These are phyloP conservation scores for Ptilonorhynchus violaceus DNA, from an alignment of 2,113 vertebrate genomes.

Conservation along the genomic window DNA sequence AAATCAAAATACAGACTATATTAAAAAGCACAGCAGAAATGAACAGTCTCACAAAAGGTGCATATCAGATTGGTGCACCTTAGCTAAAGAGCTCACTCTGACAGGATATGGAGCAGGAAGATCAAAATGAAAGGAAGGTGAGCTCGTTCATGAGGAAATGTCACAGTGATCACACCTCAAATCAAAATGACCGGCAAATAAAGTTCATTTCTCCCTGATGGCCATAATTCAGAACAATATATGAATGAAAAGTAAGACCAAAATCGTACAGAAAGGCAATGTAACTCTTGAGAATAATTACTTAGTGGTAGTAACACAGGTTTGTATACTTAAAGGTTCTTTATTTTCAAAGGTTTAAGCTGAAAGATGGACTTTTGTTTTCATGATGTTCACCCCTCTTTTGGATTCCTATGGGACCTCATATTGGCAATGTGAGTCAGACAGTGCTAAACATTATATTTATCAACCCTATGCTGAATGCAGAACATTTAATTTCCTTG, in stretches of 20 bases:
- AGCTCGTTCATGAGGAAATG: neutral
- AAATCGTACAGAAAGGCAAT: neutral
- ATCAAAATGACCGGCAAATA: neutral
- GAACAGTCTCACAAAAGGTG: neutral
- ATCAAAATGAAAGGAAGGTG: neutral
- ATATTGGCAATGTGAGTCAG: neutral
- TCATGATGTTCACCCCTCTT: neutral
- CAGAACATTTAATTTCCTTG: neutral
- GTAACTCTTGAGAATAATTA: neutral
- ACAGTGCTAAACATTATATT: neutral
- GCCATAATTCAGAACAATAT: neutral
- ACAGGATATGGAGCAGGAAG: constrained; percentile 30
- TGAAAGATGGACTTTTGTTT: neutral
- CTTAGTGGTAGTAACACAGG: neutral
- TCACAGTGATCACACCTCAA: neutral
- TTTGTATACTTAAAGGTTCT: neutral
- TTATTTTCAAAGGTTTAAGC: neutral
- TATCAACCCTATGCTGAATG: neutral
- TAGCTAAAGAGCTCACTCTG: neutral
- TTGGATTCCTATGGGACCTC: neutral
- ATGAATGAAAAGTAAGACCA: neutral
- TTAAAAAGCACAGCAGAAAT: constrained; percentile 19
- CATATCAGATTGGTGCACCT: neutral
- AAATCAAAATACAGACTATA: constrained; percentile 4
- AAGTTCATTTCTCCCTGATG: neutral